These are phyloP conservation scores for Sarcophaga caerulescens DNA, from an alignment of 2,888 invertebrate species.

Conservation along the genomic window DNA sequence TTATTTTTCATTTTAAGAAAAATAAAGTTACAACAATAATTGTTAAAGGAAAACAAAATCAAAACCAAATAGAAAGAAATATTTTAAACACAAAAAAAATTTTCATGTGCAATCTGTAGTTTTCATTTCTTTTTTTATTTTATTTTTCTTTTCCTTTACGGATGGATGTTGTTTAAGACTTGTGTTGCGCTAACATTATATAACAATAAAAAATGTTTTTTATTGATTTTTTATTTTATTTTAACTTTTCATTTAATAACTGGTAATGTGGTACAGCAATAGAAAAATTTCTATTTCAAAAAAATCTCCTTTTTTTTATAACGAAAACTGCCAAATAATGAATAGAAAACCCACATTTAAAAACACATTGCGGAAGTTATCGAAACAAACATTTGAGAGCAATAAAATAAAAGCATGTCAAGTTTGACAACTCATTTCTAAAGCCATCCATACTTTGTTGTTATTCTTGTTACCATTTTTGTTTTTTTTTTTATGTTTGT, in stretches of 20 bases:
- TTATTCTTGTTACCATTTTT: neutral
- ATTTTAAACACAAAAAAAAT: neutral
- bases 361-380: neutral
- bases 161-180: neutral
- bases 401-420: neutral
- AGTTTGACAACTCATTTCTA: neutral
- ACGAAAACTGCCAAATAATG: neutral
- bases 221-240: neutral
- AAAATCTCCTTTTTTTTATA: neutral
- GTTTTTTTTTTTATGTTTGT: neutral
- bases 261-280: no score
- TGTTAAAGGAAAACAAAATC: conserved; percentile 10
- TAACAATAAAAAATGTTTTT: neutral
- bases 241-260: neutral
- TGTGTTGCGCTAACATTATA: neutral
- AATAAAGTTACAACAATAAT: neutral
- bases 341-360: neutral
- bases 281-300: no score
- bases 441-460: neutral
- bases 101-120: conserved; percentile 14
- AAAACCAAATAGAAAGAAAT: conserved; percentile 49
- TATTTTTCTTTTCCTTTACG: no score
- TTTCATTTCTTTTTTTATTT: conserved; percentile 10
- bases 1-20: conserved; percentile 27
- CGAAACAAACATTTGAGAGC: neutral